Conservation (phyloP, 2,888 invertebrate genomes). For the Hirtodrosophila alboralis region DNA sequence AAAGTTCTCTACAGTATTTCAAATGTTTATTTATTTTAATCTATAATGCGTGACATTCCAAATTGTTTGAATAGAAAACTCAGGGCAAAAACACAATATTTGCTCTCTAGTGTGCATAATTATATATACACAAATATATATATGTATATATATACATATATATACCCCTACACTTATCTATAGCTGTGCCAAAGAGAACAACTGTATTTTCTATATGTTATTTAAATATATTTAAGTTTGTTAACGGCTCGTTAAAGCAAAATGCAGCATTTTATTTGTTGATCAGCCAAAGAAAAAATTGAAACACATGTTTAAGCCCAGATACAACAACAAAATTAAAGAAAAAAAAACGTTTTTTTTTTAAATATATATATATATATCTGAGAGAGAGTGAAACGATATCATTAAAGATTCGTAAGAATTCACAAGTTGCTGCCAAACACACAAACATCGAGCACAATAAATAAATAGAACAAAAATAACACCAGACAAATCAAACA, state of each 20-base stretch:
- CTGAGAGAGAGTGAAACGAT: conserved; percentile 24
- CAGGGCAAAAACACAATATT: neutral
- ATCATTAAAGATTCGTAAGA: conserved; percentile 35
- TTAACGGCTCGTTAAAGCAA: conserved; percentile 60
- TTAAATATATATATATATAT: conserved; percentile 15
- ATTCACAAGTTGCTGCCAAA: conserved; percentile 34
- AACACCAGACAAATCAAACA: conserved; percentile 23
- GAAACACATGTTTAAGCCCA: conserved; percentile 37
- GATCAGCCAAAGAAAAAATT: conserved; percentile 4
- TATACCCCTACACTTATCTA: conserved; percentile 14
- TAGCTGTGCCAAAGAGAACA: conserved; percentile 28
- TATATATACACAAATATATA: neutral
- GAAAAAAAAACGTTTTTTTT: conserved; percentile 6
- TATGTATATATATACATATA: neutral
- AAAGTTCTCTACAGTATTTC: no score
- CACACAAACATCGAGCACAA: neutral
- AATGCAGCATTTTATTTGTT: conserved; percentile 43
- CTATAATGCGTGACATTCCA: no score
- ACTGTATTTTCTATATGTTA: conserved; percentile 59
- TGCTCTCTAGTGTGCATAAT: conserved; percentile 5
- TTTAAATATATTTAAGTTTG: conserved; percentile 60
- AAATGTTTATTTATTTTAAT: no score
- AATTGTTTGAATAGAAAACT: no score
- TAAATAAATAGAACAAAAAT: conserved; percentile 17
- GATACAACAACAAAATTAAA: conserved; percentile 12